Evolutionary conservation across 1,140 invertebrate genomes (phyloP), one percentile per base, ranked within the genome.

Genomic region (Anastatus disparis): DNA sequence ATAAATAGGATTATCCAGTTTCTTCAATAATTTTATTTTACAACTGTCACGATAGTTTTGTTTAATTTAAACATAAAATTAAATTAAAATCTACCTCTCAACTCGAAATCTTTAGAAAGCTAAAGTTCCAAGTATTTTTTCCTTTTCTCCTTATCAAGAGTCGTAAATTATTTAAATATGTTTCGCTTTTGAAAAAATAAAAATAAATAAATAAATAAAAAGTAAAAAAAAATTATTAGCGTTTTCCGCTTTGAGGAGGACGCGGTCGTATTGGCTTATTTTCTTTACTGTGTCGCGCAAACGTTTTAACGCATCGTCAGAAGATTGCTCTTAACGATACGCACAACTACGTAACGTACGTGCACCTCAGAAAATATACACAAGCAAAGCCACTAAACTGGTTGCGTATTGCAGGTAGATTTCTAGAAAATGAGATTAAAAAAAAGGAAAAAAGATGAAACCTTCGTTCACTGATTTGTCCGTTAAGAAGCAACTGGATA

Each of bases 101-200:
- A 20, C 17, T 56, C 2, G 64, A 29, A 31, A 67, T 27, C 38
- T 4, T 67, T 67, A 58, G 64, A 67, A 67, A 67, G 64, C 38
- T 22, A 17, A n/a, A 3, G 27, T 20, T 17, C 3, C 13, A 4
- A 17, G 13, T 20, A 7, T n/a, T 55, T 27, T 27, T 20, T 40
- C 15, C 22, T 50, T n/a, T n/a, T n/a, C 17, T n/a, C 22, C 48
- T 13, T 44, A 58, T 67, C 26, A n/a, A 10, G 17, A 31, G 38
- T 29, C n/a, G 53, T 48, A 58, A 67, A 67, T 67, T 67, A 58
- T 56, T 67, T 31, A 31, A 67, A 58, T 58, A 46, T n/a, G 12
- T 6, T 3, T 26, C 24, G 29, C 12, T 15, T 9, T 13, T 15
- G 15, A 13, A 27, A 62, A 48, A 48, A 17, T 10, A 24, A 64